Evolutionary conservation across 2,797 vertebrate genomes (phyloP).

Genomic region (Monodelphis domestica): DNA sequence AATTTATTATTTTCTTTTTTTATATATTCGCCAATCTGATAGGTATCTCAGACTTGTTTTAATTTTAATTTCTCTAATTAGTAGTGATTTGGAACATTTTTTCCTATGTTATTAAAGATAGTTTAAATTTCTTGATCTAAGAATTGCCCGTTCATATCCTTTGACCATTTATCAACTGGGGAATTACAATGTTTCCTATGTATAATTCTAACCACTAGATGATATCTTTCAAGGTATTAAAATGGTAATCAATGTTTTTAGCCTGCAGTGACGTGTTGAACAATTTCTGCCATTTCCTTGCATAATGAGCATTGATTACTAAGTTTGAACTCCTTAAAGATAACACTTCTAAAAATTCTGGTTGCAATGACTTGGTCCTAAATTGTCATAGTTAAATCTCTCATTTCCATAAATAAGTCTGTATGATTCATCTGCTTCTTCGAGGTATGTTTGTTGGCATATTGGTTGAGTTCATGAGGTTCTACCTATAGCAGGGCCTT

Average conservation of each 20-base stretch:
- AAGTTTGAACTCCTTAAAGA: neutral
- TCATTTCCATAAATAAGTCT: neutral
- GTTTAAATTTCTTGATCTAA: no score
- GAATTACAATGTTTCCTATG: no score
- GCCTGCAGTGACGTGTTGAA: neutral
- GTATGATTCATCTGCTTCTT: neutral
- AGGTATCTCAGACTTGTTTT: no score
- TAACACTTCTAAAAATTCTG: neutral
- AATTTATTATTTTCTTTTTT: no score
- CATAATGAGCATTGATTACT: neutral
- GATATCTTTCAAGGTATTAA: neutral
- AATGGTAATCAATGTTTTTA: neutral
- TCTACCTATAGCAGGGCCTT: neutral
- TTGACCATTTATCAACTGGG: no score
- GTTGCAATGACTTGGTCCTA: neutral
- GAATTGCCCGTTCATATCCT: no score
- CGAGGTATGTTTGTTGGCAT: neutral
- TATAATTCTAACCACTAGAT: neutral
- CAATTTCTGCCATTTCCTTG: neutral
- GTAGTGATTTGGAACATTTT: no score
- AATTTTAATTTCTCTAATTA: no score
- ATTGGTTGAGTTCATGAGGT: neutral
- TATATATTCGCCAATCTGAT: no score
- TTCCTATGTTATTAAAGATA: no score
- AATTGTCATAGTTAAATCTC: neutral